Conservation (phyloP, 2,888 invertebrate genomes). For the Hololepta plana region DNA sequence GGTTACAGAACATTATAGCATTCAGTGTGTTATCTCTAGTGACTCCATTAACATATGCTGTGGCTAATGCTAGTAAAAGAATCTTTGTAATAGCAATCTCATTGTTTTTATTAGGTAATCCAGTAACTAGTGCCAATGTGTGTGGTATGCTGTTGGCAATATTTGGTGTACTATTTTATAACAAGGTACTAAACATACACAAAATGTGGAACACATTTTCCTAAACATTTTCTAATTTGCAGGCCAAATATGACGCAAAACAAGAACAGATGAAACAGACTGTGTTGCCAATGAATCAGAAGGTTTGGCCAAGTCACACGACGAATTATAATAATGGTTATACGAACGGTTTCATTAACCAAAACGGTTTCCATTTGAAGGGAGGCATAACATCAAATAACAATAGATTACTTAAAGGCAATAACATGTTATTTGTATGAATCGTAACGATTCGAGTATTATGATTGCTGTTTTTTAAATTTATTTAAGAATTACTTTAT, state of each 20-base stretch:
- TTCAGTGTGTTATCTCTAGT: conserved; percentile 84
- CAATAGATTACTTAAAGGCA: too few relatives aligned
- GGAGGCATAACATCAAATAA: too few relatives aligned
- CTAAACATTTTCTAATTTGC: conserved; percentile 14
- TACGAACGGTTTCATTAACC: conserved; percentile 4
- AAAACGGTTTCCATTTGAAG: too few relatives aligned
- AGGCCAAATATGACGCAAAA: conserved; percentile 55
- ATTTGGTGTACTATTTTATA: conserved; percentile 77
- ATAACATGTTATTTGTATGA: too few relatives aligned
- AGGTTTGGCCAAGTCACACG: conserved; percentile 38
- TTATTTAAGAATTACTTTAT: too few relatives aligned
- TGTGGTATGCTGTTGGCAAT: conserved; percentile 84
- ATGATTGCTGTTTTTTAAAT: too few relatives aligned
- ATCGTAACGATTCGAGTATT: too few relatives aligned
- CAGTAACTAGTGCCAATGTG: conserved; percentile 72
- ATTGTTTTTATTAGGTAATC: conserved; percentile 73
- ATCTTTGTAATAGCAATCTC: conserved; percentile 83
- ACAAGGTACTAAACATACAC: conserved; percentile 38
- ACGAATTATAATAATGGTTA: conserved; percentile 10
- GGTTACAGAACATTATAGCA: conserved; percentile 89
- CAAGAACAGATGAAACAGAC: conserved; percentile 30
- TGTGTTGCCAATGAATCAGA: conserved; percentile 26
- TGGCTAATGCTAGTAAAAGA: conserved; percentile 87
- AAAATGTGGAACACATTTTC: too few relatives aligned
- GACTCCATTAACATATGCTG: conserved; percentile 88